These are phyloP conservation scores for Lepidonotus clava DNA, from an alignment of 2,888 invertebrate species.

Conservation along the genomic window DNA sequence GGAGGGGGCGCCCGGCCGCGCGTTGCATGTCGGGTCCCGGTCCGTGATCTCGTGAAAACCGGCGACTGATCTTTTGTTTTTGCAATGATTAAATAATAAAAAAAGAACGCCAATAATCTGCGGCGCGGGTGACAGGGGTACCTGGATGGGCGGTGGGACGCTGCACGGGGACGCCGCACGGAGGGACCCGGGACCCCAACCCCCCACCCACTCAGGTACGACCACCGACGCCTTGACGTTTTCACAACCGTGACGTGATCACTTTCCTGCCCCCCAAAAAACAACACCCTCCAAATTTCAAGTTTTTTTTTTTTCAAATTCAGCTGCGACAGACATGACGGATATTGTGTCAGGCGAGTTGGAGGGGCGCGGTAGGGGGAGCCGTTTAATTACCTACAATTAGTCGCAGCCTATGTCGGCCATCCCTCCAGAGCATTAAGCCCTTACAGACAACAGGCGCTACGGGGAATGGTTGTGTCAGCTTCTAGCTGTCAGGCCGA, in stretches of 20 bases:
- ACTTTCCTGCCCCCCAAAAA: no score
- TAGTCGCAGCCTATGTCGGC: slow-evolving; percentile 26
- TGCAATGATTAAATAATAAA: slow-evolving; percentile 15
- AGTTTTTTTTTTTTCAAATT: no score
- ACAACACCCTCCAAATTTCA: no score
- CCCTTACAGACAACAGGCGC: not conserved
- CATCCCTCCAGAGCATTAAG: no score
- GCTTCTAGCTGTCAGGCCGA: slow-evolving; percentile 7
- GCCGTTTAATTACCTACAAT: slow-evolving; percentile 31
- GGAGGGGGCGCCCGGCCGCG: slow-evolving; percentile 11
- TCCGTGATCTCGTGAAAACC: slow-evolving; percentile 24
- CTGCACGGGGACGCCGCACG: not conserved
- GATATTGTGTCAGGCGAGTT: no score
- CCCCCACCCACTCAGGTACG: no score
- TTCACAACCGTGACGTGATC: no score
- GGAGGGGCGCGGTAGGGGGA: not conserved
- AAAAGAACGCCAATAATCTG: not conserved
- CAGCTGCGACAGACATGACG: no score
- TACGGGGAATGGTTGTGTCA: not conserved
- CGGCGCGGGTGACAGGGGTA: slow-evolving; percentile 14
- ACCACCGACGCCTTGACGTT: no score
- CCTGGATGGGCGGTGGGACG: slow-evolving; percentile 24
- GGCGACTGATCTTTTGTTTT: slow-evolving; percentile 46
- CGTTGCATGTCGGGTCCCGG: slow-evolving; percentile 12
- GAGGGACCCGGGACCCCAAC: no score